A percentile compares a stretch with the other conserved stretches of the same genome.
Evolutionary conservation across 2,797 vertebrate species (phyloP).

Genomic region (Ataeniobius toweri): DNA sequence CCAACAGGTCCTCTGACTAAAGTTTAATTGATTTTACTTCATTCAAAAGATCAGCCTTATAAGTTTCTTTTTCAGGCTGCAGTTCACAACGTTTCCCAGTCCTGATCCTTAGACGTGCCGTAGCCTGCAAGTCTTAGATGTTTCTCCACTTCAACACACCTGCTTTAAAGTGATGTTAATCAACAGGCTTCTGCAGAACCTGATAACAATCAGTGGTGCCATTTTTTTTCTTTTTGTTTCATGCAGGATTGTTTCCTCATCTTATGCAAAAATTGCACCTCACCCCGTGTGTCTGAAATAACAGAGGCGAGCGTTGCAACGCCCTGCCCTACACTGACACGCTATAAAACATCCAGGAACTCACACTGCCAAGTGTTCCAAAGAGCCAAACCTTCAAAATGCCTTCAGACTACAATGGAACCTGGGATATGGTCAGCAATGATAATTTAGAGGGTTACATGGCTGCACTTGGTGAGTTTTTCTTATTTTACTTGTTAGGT

Average conservation of each 20-base stretch:
- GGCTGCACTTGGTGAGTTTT: slow-evolving; percentile 83
- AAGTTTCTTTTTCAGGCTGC: background rate
- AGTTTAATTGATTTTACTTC: background rate
- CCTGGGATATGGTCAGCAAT: slow-evolving; percentile 86
- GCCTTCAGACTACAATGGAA: slow-evolving; percentile 84
- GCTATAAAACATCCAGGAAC: slow-evolving; percentile 38
- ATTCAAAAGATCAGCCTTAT: background rate
- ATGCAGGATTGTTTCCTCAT: slow-evolving; percentile 38
- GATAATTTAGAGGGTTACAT: slow-evolving; percentile 88
- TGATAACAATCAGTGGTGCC: background rate
- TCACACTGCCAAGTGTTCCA: slow-evolving; percentile 16
- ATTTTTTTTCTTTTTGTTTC: slow-evolving; percentile 1
- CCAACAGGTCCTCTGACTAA: background rate
- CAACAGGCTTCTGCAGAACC: background rate
- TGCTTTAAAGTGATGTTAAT: background rate
- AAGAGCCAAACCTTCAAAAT: slow-evolving; percentile 64
- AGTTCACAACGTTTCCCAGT: background rate
- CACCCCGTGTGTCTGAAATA: slow-evolving; percentile 43
- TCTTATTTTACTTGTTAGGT: background rate
- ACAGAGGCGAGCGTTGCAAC: slow-evolving; percentile 29
- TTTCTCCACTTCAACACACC: background rate
- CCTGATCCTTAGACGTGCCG: background rate
- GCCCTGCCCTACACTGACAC: slow-evolving; percentile 68
- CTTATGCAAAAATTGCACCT: slow-evolving; percentile 38
- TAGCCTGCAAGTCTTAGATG: background rate